Base-by-base conservation (phyloP, 2,888 invertebrate genomes). In the Polyommatus iphigenia region DNA sequence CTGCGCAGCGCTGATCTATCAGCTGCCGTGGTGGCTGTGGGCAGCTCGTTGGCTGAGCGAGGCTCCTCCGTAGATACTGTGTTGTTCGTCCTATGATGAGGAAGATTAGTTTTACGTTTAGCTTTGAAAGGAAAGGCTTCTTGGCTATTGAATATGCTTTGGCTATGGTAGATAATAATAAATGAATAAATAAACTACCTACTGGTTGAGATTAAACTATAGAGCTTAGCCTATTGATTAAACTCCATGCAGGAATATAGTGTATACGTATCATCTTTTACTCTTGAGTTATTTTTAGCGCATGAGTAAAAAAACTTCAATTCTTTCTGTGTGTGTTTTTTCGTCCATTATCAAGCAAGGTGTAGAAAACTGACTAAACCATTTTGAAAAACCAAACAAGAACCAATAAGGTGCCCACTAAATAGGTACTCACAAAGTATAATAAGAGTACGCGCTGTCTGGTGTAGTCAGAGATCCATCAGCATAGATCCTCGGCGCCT, bases 1-100 rank as follows among this genome's bases (percentile, higher is more conserved):
- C 96, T 96, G 85, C 96, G 96, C 84, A 97, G 90, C 78, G 97
- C 95, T 6, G 93, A 93, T 57, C 92, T 85, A 84, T 93, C 91
- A 82, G 91, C 90, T 71, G 96, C 96, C 67, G 96, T 95, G 83
- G 96, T 96, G 81, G 96, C 95, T 76, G 96, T 95, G 4, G 96
- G 95, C 76, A 96, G 89, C 83, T 95, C 94, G 84, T 95, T 95
- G 10, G 95, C 95, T 80, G 95, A 94, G 46, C 94, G 89, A 13
- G 94, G 92, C 82, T 94, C 92, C 84, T 90, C 90, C 75, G 91
- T 94, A 78, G 88, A 89, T 57, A 87, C 84, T 81, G 90, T 88
- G 82, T 87, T 88, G 85, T 93, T 93, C 20, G 83, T 84, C 80
- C 88, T 88, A 15, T 4, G 59, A 20, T n/a, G 20, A 20, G 20